phyloP scores from a whole-genome alignment of 2,797 vertebrate species.

The Saxicola maurus region DNA sequence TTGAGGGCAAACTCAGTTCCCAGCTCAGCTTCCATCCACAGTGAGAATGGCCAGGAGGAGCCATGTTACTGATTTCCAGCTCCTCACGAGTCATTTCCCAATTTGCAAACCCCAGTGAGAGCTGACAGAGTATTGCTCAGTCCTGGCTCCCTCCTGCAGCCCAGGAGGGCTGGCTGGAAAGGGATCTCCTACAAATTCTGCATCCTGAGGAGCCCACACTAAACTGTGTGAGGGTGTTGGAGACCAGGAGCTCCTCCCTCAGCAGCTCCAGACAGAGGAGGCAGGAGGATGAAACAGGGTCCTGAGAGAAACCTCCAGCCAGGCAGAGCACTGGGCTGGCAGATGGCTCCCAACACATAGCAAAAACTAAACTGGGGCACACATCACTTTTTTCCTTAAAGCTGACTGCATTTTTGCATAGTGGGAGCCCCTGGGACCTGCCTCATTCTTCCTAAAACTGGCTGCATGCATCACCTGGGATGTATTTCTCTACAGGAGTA shows the following conservation, averaged over 20 bases:
- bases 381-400: rapidly evolving
- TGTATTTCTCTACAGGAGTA: neutral
- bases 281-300: neutral
- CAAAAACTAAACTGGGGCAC: neutral
- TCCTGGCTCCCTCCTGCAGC: neutral
- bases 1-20: neutral
- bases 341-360: rapidly evolving
- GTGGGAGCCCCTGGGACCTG: neutral
- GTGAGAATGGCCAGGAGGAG: neutral
- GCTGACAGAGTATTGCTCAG: neutral
- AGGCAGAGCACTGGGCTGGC: neutral
- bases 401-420: neutral
- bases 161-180: neutral
- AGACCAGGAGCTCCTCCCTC: neutral
- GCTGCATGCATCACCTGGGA: neutral
- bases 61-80: neutral
- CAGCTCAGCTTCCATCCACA: neutral
- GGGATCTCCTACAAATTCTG: neutral
- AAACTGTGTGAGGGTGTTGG: neutral
- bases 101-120: neutral
- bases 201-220: neutral
- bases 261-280: neutral
- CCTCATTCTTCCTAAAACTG: neutral
- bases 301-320: neutral
- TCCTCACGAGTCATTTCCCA: neutral